Evolutionary conservation across 2,888 invertebrate species (phyloP), one percentile per base, ranked within the genome.

Genomic region (Stenodera caucasica): DNA sequence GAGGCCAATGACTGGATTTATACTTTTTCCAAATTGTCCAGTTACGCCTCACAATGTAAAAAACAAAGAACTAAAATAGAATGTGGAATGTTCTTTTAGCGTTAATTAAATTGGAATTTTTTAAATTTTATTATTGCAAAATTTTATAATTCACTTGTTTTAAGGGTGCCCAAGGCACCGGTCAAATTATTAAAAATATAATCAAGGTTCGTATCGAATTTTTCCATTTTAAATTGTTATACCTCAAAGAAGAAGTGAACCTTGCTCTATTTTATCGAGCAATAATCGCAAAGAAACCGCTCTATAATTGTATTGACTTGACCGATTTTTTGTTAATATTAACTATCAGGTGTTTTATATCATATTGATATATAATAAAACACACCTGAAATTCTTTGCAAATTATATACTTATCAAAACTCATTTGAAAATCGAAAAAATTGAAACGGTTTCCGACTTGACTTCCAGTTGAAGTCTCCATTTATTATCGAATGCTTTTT

Each of bases 331-430:
- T n/a, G 3, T 33, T 12, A 33, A 33, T 33, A 2, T 33, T 12
- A 33, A 33, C 2, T 12, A 33, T n/a, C 33, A 33, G n/a, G n/a
- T 33, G 33, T 33, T 3, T 33, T 33, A n/a, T 40, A 14, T 40
- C 9, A n/a, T n/a, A n/a, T 14, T 3, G 5, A 18, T 15, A 15
- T 40, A 11, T 40, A 18, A 5, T 26, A 30, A 21, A 21, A 45
- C 45, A 45, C 45, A 21, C 45, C 45, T 45, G 45, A 45, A 18
- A 45, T 45, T 45, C 21, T 45, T 45, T 45, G 21, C 2, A 45
- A 21, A 21, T 45, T 1, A 45, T 45, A 18, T 11, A 18, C 18
- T 35, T n/a, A n/a, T n/a, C n/a, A n/a, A n/a, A n/a, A n/a, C n/a
- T n/a, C n/a, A n/a, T n/a, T n/a, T n/a, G n/a, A n/a, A n/a, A n/a